Conservation (phyloP, 2,113 vertebrate species). For the Myiozetetes cayanensis region DNA sequence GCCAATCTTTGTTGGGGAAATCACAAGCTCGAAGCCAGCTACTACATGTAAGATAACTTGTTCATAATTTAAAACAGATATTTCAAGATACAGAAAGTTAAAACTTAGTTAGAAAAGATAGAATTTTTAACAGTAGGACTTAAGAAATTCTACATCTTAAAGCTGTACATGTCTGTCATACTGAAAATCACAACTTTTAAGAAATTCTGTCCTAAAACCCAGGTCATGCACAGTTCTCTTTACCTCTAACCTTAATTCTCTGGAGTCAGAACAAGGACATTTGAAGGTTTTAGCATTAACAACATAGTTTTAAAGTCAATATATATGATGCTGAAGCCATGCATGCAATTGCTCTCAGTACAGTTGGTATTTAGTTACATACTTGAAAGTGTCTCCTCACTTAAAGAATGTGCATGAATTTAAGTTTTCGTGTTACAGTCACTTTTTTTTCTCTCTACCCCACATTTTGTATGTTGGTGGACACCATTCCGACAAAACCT, state of each 20-base stretch:
- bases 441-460: background rate
- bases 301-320: background rate
- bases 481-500: background rate
- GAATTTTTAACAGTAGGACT: background rate
- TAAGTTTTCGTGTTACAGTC: background rate
- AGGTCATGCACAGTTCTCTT: background rate
- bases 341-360: background rate
- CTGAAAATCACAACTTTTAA: background rate
- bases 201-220: background rate
- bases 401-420: background rate
- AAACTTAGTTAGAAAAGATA: background rate
- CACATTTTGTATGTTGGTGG: background rate
- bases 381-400: background rate
- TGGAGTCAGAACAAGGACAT: background rate
- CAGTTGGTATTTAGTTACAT: background rate
- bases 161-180: background rate
- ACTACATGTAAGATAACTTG: conserved; percentile 72
- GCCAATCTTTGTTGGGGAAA: conserved; percentile 95
- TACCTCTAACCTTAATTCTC: background rate
- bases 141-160: background rate
- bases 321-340: background rate
- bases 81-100: background rate
- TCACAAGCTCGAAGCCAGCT: conserved; percentile 83
- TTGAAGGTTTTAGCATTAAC: background rate
- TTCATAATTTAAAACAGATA: background rate